Percentiles rank a stretch among this genome's conserved stretches.
These are phyloP conservation scores for Thamnophis sirtalis DNA, from an alignment of 2,113 vertebrate species.

Conservation along the genomic window DNA sequence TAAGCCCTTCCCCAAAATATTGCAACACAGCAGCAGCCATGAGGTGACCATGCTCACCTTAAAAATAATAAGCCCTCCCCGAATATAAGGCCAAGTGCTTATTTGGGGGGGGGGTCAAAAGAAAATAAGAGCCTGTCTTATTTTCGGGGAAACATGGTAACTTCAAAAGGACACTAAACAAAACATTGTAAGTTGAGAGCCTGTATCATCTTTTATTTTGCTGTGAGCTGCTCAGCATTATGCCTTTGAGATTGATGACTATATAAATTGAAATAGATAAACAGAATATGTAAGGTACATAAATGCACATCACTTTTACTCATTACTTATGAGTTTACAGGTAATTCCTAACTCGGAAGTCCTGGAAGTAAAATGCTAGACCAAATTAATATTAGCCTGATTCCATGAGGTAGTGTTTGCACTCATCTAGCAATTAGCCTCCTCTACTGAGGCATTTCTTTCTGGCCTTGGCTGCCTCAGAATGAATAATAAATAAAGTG, in stretches of 20 bases:
- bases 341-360: background rate
- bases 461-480: background rate
- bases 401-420: background rate
- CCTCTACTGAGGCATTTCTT: background rate
- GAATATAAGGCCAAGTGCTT: no score
- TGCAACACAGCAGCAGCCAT: no score
- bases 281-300: background rate
- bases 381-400: background rate
- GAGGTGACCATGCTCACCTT: no score
- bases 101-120: no score
- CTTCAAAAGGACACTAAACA: background rate
- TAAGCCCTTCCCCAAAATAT: no score
- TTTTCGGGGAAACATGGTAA: background rate
- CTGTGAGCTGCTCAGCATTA: background rate
- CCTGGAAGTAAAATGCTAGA: background rate
- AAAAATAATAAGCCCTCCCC: no score
- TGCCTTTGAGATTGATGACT: background rate
- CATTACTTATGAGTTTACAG: background rate
- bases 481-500: background rate
- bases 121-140: no score
- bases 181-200: background rate
- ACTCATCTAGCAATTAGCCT: background rate
- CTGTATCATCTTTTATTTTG: background rate
- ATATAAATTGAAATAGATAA: background rate
- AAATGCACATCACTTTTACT: background rate